Conservation (phyloP, 2,113 vertebrate genomes). For the Camelus bactrianus region DNA sequence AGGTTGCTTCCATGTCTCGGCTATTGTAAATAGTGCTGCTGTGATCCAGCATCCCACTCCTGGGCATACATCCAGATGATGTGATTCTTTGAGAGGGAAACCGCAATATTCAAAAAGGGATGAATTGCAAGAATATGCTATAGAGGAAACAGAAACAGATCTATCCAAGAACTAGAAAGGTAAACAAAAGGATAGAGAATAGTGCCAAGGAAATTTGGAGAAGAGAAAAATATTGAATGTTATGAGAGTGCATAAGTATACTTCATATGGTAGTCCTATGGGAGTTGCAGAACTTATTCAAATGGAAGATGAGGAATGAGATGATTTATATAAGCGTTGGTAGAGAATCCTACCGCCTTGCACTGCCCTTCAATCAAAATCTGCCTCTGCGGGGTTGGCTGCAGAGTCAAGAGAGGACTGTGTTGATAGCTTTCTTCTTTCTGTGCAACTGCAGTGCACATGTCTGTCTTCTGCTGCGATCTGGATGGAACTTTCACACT, state of each 20-base stretch:
- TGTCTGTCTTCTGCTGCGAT: neutral
- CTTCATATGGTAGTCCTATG: neutral
- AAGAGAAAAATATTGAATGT: neutral
- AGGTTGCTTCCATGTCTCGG: too few species aligned
- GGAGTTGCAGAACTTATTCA: neutral
- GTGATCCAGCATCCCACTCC: too few species aligned
- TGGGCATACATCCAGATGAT: neutral
- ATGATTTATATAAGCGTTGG: neutral
- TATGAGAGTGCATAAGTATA: neutral
- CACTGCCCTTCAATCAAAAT: neutral
- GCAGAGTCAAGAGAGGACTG: neutral
- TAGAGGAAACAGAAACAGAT: neutral
- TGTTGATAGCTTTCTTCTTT: neutral
- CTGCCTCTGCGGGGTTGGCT: neutral
- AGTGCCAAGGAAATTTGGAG: neutral
- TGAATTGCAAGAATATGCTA: neutral
- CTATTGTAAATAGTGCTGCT: too few species aligned
- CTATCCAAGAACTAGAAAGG: neutral
- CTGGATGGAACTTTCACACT: neutral
- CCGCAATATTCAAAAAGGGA: neutral
- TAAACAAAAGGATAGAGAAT: neutral
- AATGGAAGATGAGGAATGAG: neutral
- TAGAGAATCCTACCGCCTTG: neutral
- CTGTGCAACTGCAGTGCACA: neutral
- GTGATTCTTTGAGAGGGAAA: neutral